Evolutionary conservation across 2,888 invertebrate genomes (phyloP), one percentile per base, ranked within the genome.

Genomic region (Cyclophora albipunctata): DNA sequence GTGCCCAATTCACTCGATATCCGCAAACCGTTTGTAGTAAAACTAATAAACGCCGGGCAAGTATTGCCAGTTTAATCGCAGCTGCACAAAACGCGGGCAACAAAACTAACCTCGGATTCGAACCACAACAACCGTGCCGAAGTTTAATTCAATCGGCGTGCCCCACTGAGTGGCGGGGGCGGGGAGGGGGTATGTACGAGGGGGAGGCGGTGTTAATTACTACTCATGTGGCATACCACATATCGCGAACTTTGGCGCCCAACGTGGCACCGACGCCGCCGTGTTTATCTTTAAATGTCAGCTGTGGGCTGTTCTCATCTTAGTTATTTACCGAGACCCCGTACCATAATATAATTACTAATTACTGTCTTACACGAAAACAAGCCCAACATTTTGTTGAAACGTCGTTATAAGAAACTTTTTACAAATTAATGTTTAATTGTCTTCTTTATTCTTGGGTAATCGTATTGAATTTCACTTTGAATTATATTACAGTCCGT

Each of bases 141-240:
- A 88, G 84, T 88, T 87, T 87, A 88, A 88, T 88, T 87, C 87
- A 86, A 88, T 86, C 86, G 83, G 77, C 78, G 81, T 76, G 77
- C 77, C 75, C 75, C 79, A 73, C 71, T 76, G 73, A 71, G 73
- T 71, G 74, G 59, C 59, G 45, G 55, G 55, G 57, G 62, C 1
- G 50, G 54, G 50, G 55, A 46, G 40, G 52, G 60, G 55, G 55
- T 47, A 46, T 50, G 59, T 47, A 61, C 59, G 46, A 62, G 62
- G 50, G 54, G 58, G 61, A 73, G 77, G 78, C 73, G 79, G 80
- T 84, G 86, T 86, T 87, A 86, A 88, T 88, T 85, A 86, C 86
- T 82, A 81, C 82, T 85, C 83, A 78, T 81, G 84, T 73, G 86
- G 85, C 78, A 71, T 68, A 73, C 85, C 87, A 77, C 87, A 87